Base-by-base conservation (phyloP, 2,113 vertebrate genomes). In the Penelope pileata region DNA sequence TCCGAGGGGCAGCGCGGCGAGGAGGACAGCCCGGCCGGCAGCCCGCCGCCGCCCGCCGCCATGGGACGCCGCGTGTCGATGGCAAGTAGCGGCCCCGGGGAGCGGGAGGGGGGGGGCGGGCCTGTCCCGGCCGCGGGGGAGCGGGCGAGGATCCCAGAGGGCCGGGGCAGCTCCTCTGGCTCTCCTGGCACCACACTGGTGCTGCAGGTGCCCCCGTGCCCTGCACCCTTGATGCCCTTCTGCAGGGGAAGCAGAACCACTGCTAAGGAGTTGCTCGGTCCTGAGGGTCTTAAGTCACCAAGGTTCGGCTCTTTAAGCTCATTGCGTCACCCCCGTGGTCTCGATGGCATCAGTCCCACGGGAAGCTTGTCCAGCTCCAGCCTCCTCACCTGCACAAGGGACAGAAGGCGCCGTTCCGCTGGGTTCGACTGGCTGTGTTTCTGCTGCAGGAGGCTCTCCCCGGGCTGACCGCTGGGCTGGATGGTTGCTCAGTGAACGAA, bases 31-130 rank as follows among this genome's bases (percentile, higher is more conserved):
- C 83, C 94, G 12, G 59, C 96, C 76, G 97, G 98, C n/a, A 98
- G 98, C 3, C 98, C 98, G 24, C 97, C 98, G 40, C 89, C 95
- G 16, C 60, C 95, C 43, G 76, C 94, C 63, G 96, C 98, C 48
- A 70, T 96, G 72, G 98, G 98, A 29, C 98, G 98, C 73, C 98
- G 98, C 95, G 97, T 98, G 97, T 99, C 99, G 50, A 99, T 99
- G 98, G 99, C 98, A 97, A 99, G 98, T 98, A 98, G 92, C 96
- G 79, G 76, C 85, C 94, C 79, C 12, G 73, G 88, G 88, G 45
- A 63, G 75, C 59, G 59, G 86, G 75, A 2, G 64, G 43, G 5
- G 5, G 43, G 48, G 38, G 26, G 14, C 51, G 29, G 51, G 27
- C 27, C 51, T 53, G 26, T 27, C 14, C 26, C 14, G 15, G 13